Evolutionary conservation across 2,888 invertebrate genomes (phyloP).

Genomic region (Celastrina argiolus): DNA sequence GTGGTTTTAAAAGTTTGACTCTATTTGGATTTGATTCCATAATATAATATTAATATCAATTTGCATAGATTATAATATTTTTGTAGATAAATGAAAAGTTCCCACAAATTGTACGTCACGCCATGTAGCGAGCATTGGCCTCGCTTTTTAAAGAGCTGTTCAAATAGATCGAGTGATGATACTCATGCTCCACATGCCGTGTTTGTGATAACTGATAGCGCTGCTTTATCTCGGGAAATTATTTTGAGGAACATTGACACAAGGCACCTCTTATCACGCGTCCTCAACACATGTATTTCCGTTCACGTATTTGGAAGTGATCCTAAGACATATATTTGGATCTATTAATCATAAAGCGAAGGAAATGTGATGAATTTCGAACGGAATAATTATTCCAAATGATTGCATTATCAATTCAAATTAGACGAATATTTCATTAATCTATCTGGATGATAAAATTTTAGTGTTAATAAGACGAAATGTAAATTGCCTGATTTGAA

Average conservation of each 20-base stretch:
- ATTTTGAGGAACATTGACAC: conserved; percentile 69
- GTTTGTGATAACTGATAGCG: conserved; percentile 55
- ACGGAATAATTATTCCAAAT: background rate
- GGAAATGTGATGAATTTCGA: background rate
- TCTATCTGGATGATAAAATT: background rate
- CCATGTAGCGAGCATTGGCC: background rate
- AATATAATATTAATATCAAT: too few relatives aligned
- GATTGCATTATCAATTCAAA: background rate
- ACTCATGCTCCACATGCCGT: conserved; percentile 66
- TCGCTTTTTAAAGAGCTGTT: conserved; percentile 17
- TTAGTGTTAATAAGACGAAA: conserved; percentile 13
- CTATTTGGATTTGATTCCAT: too few relatives aligned
- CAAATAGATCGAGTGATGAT: conserved; percentile 33
- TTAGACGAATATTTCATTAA: background rate
- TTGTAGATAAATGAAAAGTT: background rate
- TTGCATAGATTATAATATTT: background rate
- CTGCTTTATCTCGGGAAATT: conserved; percentile 61
- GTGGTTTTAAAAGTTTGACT: too few relatives aligned
- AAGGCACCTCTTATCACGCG: conserved; percentile 54
- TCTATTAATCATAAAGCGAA: background rate
- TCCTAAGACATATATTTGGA: background rate
- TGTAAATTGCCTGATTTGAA: conserved; percentile 11
- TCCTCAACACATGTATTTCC: conserved; percentile 34
- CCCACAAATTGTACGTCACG: conserved; percentile 2
- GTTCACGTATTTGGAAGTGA: background rate